Conservation (phyloP, 2,113 vertebrate genomes). For the Sceloporus undulatus region DNA sequence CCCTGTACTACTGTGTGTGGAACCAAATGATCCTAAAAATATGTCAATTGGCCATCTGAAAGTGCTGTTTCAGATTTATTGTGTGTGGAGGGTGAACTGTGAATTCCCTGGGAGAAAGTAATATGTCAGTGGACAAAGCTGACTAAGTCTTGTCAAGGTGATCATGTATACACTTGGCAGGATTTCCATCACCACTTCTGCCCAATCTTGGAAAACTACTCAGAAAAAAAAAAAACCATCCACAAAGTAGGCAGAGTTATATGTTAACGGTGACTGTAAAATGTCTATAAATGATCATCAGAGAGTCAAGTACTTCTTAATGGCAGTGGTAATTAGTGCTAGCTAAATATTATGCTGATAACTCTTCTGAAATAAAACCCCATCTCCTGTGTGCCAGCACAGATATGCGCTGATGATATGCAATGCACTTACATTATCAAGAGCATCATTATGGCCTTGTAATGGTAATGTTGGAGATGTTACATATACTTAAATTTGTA, state of each 20-base stretch:
- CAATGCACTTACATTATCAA: rapidly evolving
- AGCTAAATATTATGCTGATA: constrained; percentile 43
- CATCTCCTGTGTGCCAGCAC: not conserved
- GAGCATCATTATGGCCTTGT: not conserved
- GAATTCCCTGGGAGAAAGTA: not conserved
- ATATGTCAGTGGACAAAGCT: not conserved
- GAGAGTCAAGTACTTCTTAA: constrained; percentile 10
- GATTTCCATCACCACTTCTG: not conserved
- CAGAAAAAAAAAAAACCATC: rapidly evolving
- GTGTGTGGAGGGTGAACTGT: not conserved
- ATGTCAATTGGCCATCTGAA: not conserved
- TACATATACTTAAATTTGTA: not conserved
- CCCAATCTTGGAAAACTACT: rapidly evolving
- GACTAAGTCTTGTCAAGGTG: not conserved
- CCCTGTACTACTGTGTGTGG: not conserved
- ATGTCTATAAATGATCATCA: not conserved
- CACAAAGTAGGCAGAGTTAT: rapidly evolving
- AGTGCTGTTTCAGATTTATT: not conserved
- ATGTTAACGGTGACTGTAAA: not conserved
- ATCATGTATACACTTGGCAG: not conserved
- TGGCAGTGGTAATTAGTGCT: constrained; percentile 40
- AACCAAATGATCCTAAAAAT: not conserved
- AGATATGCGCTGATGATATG: not conserved
- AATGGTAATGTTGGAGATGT: rapidly evolving
- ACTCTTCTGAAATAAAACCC: constrained; percentile 23